These are phyloP conservation scores for Drosophila littoralis DNA, from an alignment of 1,140 invertebrate species.

Conservation along the genomic window DNA sequence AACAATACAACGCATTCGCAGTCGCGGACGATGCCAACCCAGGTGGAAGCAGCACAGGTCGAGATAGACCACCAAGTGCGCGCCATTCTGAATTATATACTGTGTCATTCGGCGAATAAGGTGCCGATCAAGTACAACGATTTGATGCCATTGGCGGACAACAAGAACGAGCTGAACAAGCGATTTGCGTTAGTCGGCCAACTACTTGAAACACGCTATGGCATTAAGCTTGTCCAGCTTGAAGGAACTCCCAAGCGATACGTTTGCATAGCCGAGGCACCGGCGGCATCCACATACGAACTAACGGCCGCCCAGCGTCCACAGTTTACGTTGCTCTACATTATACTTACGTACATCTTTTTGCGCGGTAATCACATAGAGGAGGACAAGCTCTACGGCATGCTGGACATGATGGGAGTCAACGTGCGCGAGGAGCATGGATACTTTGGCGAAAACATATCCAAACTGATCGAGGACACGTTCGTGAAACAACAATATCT, in stretches of 20 bases:
- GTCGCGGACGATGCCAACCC: not conserved
- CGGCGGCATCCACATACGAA: conserved; percentile 50
- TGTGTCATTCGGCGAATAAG: conserved; percentile 57
- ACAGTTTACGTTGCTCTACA: conserved; percentile 54
- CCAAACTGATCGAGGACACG: conserved; percentile 68
- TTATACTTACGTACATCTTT: conserved; percentile 71
- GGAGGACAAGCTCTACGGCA: conserved; percentile 53
- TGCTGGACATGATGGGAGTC: conserved; percentile 55
- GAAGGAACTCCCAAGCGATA: conserved; percentile 41
- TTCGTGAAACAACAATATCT: conserved; percentile 77
- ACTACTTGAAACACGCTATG: conserved; percentile 42
- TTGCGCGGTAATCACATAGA: conserved; percentile 49
- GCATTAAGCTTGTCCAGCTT: conserved; percentile 40
- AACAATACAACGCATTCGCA: conserved; percentile 20
- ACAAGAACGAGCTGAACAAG: conserved; percentile 23
- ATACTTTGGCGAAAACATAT: conserved; percentile 62
- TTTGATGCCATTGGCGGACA: conserved; percentile 22
- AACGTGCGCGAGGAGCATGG: conserved; percentile 59
- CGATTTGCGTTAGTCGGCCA: conserved; percentile 45
- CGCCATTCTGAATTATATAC: conserved; percentile 53
- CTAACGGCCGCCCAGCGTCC: conserved; percentile 51
- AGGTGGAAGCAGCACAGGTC: not conserved
- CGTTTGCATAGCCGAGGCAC: conserved; percentile 51
- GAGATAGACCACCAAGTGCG: conserved; percentile 47
- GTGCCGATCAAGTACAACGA: conserved; percentile 64